Base-by-base conservation (phyloP, 2,113 vertebrate genomes). In the Budorcas taxicolor region DNA sequence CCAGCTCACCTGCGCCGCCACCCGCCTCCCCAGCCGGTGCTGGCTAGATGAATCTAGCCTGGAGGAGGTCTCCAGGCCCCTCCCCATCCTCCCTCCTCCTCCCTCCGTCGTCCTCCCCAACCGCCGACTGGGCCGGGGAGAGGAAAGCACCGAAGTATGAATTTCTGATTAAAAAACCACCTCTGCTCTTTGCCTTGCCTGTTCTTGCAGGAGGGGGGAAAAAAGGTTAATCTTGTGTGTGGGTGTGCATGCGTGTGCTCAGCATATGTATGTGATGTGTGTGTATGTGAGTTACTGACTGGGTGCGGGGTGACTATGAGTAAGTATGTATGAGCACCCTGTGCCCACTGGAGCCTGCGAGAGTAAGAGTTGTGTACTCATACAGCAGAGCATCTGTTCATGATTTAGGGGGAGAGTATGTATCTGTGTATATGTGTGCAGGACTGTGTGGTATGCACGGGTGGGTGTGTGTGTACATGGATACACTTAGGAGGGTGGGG, bases 101-200 rank as follows among this genome's bases (percentile, higher is more conserved):
- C 40, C 50, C 29, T 33, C 82, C 90, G 33, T 57, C 21, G 2
- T 57, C 96, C 94, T 98, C 95, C 98, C 97, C 94, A 87, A 95
- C 87, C 95, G 71, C 78, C 53, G 62, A 90, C 89, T 80, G 58
- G 47, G 58, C 87, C 96, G 93, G 98, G 58, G 93, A 50, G 23
- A 98, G 97, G 96, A 98, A 96, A 98, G 98, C 98, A 98, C 98
- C 97, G 74, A 96, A 95, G 96, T 84, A 94, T 97, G 98, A 98
- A 98, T 98, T 99, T 98, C 98, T 84, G 85, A 98, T 98, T 97
- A 97, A 98, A 98, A 97, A 95, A 88, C 57, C 97, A 7, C 40
- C 88, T 97, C 57, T 94, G 84, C 31, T 92, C 80, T 31, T 90
- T 88, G 85, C 92, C 90, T 67, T 78, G 86, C 90, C 81, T 95